phyloP scores from a whole-genome alignment of 2,113 vertebrate genomes.

The Campylorhamphus procurvoides region DNA sequence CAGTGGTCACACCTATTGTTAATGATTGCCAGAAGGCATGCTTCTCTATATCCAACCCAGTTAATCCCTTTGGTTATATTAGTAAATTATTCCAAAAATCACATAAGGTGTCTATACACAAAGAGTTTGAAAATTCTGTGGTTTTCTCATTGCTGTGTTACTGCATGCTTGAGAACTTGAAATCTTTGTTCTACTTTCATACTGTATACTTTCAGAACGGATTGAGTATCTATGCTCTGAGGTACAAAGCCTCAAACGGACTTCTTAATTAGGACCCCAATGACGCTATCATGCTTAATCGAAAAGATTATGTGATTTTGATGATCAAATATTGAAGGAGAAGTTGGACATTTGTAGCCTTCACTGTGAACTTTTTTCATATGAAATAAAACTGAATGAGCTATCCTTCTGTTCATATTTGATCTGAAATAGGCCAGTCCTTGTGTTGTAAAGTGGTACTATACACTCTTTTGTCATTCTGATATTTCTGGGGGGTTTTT shows the following conservation, averaged over 20 bases:
- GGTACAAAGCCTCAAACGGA: background rate
- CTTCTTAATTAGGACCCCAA: background rate
- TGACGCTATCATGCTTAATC: background rate
- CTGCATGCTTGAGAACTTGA: background rate
- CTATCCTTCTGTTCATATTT: background rate
- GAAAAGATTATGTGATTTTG: background rate
- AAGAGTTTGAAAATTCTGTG: background rate
- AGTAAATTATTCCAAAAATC: background rate
- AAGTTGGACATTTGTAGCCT: background rate
- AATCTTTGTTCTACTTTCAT: background rate
- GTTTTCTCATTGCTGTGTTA: background rate
- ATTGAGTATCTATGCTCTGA: background rate
- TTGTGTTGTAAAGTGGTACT: background rate
- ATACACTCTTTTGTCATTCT: background rate
- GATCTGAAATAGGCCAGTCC: background rate
- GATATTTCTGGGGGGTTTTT: background rate
- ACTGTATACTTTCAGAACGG: background rate
- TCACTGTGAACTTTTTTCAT: background rate
- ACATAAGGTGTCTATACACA: fast-evolving
- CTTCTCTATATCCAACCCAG: fast-evolving
- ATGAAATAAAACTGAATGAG: background rate
- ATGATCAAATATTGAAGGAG: background rate
- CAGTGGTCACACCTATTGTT: background rate
- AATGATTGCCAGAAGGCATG: background rate
- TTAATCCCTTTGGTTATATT: background rate